Base-by-base conservation (phyloP, 2,797 vertebrate genomes). In the Gymnopithys bicolor region DNA sequence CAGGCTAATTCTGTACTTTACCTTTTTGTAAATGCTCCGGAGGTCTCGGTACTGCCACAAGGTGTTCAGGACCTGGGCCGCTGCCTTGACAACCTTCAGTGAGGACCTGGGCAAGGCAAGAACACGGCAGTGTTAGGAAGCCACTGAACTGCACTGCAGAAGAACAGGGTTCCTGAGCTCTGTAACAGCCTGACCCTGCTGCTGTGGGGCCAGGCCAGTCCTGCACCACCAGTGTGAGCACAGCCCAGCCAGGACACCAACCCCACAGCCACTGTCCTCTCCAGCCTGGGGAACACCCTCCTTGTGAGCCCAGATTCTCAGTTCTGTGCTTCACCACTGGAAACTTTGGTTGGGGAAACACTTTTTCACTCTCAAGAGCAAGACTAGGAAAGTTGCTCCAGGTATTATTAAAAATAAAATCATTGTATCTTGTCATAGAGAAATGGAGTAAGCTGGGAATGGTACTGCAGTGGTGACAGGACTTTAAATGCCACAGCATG, bases 11-110 rank as follows among this genome's bases (percentile, higher is more conserved):
- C 66, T 68, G 41, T 27, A 33, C 32, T n/a, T 97, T 98, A 99
- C 99, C 98, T 99, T 99, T 97, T 99, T 99, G 94, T 99, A 99
- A 97, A 99, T 99, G 97, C 98, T 98, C 41, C 99, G 99, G 86
- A 99, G 99, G 94, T 99, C 99, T 95, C 98, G 97, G 96, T 99
- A 99, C 97, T 99, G 99, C 99, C 99, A 99, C 73, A 99, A 97
- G 0, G 99, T 99, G 94, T 99, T 99, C 97, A 99, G 98, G 68
- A 99, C 99, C 97, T 99, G 99, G 93, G 99, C 99, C 0, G 99
- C 98, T 8, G 99, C 99, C 97, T 99, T 99, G 76, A 99, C 99
- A 95, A 99, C 99, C 96, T 99, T 99, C 97, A 99, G 97, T 3
- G 99, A 99, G 35, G 99, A 99, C 93, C 99, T 99, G 96, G 21